Evolutionary conservation across 2,888 invertebrate genomes (phyloP), one percentile per base, ranked within the genome.

Genomic region (Yponomeuta sedellus): DNA sequence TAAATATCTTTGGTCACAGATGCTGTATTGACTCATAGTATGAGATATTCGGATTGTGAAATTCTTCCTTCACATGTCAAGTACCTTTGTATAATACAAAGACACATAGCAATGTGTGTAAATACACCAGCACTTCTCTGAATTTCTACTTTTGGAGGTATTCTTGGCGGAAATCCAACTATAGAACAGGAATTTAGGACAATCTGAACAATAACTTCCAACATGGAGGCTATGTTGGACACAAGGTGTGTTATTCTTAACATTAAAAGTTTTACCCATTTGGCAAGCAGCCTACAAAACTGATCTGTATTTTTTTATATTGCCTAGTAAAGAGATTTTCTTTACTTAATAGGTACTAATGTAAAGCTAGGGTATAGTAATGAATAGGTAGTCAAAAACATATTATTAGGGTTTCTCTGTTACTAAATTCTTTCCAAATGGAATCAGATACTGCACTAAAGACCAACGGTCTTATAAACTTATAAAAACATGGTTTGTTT

Each of bases 121-220:
- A 52, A 52, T 12, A 16, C 44, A 16, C 44, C 44, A 52, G 16
- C 44, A 52, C 44, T 52, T 52, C 44, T 52, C 44, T 52, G 44
- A 52, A 52, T 52, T 16, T 10, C 44, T 12, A 44, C 12, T 16
- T 52, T 52, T 16, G 34, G 34, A 34, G 34, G 6, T 12, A 52
- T 52, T 52, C 16, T 52, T 52, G 44, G 44, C 44, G 2, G 44
- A 52, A 16, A 52, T 16, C 44, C 44, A 52, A 52, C 16, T 52
- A 12, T 52, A 52, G 44, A 52, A 12, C 44, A 12, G 16, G 70
- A 70, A 79, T 77, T 77, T 75, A 74, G 77, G 75, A 72, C 76
- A 71, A 70, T 71, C 57, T 52, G 57, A 66, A 69, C 56, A 63
- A 69, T 70, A 64, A 61, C 65, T 67, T 63, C 20, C 16, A 64